Evolutionary conservation across 2,113 vertebrate species (phyloP).

Genomic region (Thamnaconus septentrionalis): DNA sequence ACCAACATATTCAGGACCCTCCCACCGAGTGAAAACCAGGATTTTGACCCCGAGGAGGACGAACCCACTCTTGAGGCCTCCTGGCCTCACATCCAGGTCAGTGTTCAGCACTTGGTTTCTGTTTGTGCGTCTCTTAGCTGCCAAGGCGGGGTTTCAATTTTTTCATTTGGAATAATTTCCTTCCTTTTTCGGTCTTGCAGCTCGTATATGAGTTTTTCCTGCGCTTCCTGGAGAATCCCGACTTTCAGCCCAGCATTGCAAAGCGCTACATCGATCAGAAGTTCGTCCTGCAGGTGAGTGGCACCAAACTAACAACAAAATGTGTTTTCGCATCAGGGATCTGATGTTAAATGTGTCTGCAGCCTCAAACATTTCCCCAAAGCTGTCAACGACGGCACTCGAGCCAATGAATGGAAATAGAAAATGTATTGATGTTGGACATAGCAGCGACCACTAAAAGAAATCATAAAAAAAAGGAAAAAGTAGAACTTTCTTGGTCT

Average conservation of each 20-base stretch:
- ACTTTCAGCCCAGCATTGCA: constrained; percentile 96
- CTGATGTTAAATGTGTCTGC: not conserved
- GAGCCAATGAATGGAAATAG: too few species aligned
- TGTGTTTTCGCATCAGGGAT: not conserved
- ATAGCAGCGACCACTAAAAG: too few species aligned
- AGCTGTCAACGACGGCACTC: too few species aligned
- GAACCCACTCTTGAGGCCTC: constrained; percentile 96
- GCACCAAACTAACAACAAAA: too few species aligned
- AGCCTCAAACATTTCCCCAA: too few species aligned
- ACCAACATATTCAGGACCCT: constrained; percentile 96
- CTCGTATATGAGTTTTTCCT: constrained; percentile 98
- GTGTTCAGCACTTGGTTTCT: not conserved
- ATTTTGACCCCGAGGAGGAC: constrained; percentile 98
- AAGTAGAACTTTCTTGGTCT: too few species aligned
- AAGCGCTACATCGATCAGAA: constrained; percentile 96
- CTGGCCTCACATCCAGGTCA: constrained; percentile 97
- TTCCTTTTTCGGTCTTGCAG: constrained; percentile 70
- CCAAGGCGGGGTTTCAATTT: not conserved
- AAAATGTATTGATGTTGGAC: too few species aligned
- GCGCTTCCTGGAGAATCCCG: constrained; percentile 95
- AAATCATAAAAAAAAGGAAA: too few species aligned
- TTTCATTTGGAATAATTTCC: not conserved
- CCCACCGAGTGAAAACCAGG: constrained; percentile 96
- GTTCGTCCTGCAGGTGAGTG: constrained; percentile 94
- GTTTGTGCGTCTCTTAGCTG: not conserved